Base-by-base conservation (phyloP, 2,797 vertebrate species). In the Sibirionetta formosa region DNA sequence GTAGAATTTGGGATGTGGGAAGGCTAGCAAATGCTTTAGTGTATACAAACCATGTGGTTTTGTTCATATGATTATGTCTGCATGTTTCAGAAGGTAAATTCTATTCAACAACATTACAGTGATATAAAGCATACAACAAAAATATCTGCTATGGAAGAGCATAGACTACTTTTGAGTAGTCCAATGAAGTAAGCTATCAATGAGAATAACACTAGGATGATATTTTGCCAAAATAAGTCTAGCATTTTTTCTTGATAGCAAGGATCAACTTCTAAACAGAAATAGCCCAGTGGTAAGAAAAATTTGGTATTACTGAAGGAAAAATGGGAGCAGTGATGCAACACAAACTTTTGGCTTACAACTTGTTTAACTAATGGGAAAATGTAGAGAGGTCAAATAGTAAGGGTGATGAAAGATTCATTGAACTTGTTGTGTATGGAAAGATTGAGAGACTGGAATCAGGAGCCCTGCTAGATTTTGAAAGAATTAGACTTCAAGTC, bases 281-380 rank as follows among this genome's bases (percentile, higher is more conserved):
- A 95, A 88, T 42, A 81, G 7, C 36, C 94, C 72, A 91, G 14
- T 75, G n/a, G 9, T 79, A 84, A 31, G 36, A 88, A 94, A 81
- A 82, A 76, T 3, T 65, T 70, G 27, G 29, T 85, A 40, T 75
- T 73, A 33, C 53, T 87, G 27, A 90, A 57, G 82, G 84, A 93
- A 94, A 94, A 87, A 44, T 70, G 50, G 19, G 4, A 88, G 22
- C 35, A 75, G 14, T 8, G 64, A 71, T 4, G 2, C 15, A 54
- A 38, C 93, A 72, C 24, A 87, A 42, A 64, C 11, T 84, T 79
- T 60, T 86, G 70, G 35, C 61, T 73, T 85, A 56, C 6, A 73
- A 77, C 46, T 73, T n/a, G 26, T 83, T 71, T 80, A 90, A 85
- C 7, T 5, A 88, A 86, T 31, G n/a, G 24, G 44, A 88, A 93